Conservation (phyloP, 2,113 vertebrate genomes). For the Bufo gargarizans region DNA sequence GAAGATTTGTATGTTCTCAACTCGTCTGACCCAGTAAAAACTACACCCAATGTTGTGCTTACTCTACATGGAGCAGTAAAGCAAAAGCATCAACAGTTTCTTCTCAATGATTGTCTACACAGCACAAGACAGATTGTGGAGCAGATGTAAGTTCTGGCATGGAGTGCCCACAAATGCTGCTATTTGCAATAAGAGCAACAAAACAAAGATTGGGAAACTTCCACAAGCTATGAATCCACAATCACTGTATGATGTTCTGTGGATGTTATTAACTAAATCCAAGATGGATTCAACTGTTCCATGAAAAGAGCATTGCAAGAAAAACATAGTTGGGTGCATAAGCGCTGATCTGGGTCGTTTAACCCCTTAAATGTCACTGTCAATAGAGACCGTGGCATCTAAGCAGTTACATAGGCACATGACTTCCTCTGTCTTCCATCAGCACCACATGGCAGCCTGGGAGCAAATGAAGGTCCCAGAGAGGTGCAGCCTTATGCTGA, state of each 20-base stretch:
- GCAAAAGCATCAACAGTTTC: slow-evolving; percentile 24
- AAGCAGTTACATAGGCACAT: too few species aligned
- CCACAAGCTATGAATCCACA: neutral
- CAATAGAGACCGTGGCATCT: too few species aligned
- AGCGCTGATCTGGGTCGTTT: too few species aligned
- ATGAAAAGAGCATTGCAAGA: neutral
- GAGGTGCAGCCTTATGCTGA: too few species aligned
- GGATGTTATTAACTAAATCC: neutral
- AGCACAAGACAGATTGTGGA: slow-evolving; percentile 38
- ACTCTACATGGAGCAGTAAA: neutral
- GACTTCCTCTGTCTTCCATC: too few species aligned
- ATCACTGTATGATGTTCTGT: neutral
- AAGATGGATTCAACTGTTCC: neutral
- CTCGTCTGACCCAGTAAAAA: neutral
- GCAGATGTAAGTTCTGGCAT: slow-evolving; percentile 54
- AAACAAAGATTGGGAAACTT: slow-evolving; percentile 26
- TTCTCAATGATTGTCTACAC: slow-evolving; percentile 27
- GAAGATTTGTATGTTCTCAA: neutral
- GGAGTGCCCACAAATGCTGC: slow-evolving; percentile 31
- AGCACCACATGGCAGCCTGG: too few species aligned
- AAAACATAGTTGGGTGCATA: too few species aligned
- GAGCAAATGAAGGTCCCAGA: too few species aligned
- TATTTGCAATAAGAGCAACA: slow-evolving; percentile 24
- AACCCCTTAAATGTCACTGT: too few species aligned
- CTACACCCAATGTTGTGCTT: neutral